Evolutionary conservation across 2,113 vertebrate genomes (phyloP).

Genomic region (Uropsilus gracilis): DNA sequence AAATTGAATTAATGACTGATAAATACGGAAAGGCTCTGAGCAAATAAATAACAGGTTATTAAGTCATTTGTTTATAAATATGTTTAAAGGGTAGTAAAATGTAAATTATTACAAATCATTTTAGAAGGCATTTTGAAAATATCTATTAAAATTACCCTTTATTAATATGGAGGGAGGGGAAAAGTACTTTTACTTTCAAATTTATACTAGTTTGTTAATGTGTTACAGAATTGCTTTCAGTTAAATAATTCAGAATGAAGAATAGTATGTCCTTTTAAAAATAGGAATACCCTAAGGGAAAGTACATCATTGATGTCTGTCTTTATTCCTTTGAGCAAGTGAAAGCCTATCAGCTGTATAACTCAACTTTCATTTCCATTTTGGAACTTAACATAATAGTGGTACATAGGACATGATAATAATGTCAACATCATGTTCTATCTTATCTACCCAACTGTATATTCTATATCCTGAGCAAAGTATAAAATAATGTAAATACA

Average conservation of each 20-base stretch:
- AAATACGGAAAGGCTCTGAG: slow-evolving; percentile 34
- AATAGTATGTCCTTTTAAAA: not conserved
- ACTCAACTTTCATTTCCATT: slow-evolving; percentile 57
- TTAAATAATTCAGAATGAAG: slow-evolving; percentile 54
- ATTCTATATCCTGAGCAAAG: not conserved
- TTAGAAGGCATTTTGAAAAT: slow-evolving; percentile 45
- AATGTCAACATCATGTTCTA: not conserved
- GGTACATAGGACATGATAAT: slow-evolving; percentile 43
- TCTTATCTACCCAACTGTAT: not conserved
- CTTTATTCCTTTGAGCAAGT: not conserved
- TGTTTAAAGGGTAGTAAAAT: not conserved
- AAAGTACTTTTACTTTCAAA: not conserved
- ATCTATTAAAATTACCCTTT: slow-evolving; percentile 31
- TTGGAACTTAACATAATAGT: slow-evolving; percentile 71
- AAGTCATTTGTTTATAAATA: slow-evolving; percentile 36
- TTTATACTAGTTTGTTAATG: not conserved
- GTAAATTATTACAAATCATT: slow-evolving; percentile 19
- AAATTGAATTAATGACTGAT: slow-evolving; percentile 39
- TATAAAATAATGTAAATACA: not conserved
- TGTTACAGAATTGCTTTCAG: slow-evolving; percentile 16
- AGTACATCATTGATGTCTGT: not conserved
- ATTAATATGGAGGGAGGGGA: not conserved
- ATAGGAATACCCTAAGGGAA: not conserved
- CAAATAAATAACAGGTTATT: slow-evolving; percentile 42
- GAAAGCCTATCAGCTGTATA: not conserved